Evolutionary conservation across 2,113 vertebrate genomes (phyloP).

Genomic region (Paracanthobrama guichenoti): DNA sequence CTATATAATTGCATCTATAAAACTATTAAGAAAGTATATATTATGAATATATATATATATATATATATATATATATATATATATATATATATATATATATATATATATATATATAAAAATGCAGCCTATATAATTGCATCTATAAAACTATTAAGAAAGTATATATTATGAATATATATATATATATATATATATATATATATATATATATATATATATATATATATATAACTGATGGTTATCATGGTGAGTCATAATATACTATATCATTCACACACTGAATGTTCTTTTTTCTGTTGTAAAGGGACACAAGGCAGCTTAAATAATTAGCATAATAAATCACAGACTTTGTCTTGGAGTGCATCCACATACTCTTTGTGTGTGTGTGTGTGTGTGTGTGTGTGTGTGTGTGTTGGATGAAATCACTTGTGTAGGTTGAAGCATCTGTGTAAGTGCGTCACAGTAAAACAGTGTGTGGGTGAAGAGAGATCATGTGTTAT

Average conservation of each 20-base stretch:
- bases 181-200: background rate
- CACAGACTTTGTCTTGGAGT: constrained; percentile 27
- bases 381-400: background rate
- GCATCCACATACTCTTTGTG: constrained; percentile 11
- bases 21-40: background rate
- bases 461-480: constrained; percentile 8
- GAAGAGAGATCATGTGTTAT: constrained; percentile 40
- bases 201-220: too few species aligned
- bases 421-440: background rate
- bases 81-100: too few species aligned
- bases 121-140: background rate
- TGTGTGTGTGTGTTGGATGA: background rate
- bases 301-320: background rate
- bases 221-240: too few species aligned
- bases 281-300: background rate
- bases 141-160: background rate
- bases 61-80: too few species aligned
- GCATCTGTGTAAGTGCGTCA: constrained; percentile 16
- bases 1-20: background rate
- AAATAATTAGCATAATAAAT: constrained; percentile 37
- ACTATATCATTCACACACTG: too few species aligned
- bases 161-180: background rate
- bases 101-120: too few species aligned
- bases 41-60: background rate
- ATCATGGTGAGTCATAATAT: too few species aligned